Base-by-base conservation (phyloP, 2,888 invertebrate species). In the Metopia argyrocephala region DNA sequence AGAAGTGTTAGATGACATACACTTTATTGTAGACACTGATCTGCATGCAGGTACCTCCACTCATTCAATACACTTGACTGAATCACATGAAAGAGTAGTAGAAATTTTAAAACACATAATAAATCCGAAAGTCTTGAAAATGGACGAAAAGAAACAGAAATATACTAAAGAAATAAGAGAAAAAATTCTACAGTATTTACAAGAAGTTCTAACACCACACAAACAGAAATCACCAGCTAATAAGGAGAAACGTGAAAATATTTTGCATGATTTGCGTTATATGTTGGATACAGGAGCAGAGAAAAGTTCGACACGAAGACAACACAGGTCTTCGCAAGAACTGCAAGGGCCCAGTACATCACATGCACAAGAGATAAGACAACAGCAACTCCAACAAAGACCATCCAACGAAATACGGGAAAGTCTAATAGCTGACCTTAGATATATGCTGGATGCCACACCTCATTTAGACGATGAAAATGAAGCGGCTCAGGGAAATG, bases 1-100 rank as follows among this genome's bases (percentile, higher is more conserved):
- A 68, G 57, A 38, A 25, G 76, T 28, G 1, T 25, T 70, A 21
- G 46, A 73, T 23, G 62, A 73, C n/a, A 64, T 80, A 21, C 45
- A 21, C 0, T 57, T 48, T 9, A 6, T 76, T 3, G 9, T 80
- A 2, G 28, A 46, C 3, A 23, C 68, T 1, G 45, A 23, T 2
- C 21, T 12, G 5, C 21, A 27, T 18, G 31, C 6, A 5, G 15
- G 7, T 15, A 25, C 12, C 28, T 45, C 7, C 7, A 20, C 1
- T 38, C 38, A 1, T 12, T 3, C 18, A 38, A 20, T 5, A 9
- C 23, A 4, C 28, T 21, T 31, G 3, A 9, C 56, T 1, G 28
- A n/a, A 5, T 78, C 78, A 0, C 64, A 57, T 1, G 66, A 59
- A 4, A 76, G 59, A 21, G 57, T 56, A 46, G 27, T 80, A 9